phyloP scores from a whole-genome alignment of 2,797 vertebrate species.

The Cyclura pinguis region DNA sequence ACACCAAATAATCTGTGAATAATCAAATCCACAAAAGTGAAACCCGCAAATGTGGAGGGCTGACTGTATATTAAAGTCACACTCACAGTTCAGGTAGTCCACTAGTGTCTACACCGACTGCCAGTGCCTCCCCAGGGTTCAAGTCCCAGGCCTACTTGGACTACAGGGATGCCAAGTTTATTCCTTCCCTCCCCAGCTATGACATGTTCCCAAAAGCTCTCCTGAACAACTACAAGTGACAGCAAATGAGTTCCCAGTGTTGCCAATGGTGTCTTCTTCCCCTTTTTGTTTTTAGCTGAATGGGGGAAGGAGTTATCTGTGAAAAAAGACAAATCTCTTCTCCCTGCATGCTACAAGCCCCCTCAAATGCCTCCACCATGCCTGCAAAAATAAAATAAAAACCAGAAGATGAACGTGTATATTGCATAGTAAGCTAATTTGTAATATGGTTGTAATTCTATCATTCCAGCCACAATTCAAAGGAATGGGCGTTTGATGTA shows the following conservation, averaged over 20 bases:
- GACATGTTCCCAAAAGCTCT: background rate
- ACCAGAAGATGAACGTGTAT: background rate
- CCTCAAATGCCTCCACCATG: background rate
- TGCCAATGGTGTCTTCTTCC: background rate
- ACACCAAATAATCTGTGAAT: no score
- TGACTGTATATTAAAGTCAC: background rate
- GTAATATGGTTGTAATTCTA: background rate
- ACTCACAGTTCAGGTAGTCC: background rate
- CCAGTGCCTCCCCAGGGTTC: background rate
- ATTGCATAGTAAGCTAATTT: background rate
- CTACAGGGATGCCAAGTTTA: background rate
- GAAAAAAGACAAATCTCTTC: background rate
- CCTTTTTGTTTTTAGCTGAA: background rate
- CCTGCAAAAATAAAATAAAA: background rate
- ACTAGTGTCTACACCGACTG: background rate
- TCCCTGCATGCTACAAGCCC: background rate
- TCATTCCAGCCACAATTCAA: background rate
- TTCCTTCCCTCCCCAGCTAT: background rate
- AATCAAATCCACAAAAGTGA: no score
- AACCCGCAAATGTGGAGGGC: no score
- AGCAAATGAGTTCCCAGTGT: background rate
- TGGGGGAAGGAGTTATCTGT: no score
- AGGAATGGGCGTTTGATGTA: background rate
- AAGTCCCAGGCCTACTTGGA: background rate
- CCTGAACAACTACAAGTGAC: background rate